Evolutionary conservation across 2,888 invertebrate genomes (phyloP), one percentile per base, ranked within the genome.

Genomic region (Idaea dimidiata): DNA sequence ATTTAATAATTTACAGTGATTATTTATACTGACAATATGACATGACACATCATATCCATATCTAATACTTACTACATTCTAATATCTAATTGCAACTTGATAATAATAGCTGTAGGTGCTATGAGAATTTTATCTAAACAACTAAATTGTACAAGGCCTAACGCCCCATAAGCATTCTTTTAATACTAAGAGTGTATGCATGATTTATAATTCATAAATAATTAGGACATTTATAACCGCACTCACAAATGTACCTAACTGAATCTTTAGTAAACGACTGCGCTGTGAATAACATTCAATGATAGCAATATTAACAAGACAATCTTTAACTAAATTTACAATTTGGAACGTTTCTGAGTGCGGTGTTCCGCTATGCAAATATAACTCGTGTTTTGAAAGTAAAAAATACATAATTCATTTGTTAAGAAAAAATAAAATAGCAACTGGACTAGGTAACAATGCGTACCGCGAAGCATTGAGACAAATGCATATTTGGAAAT

Each of bases 1-100:
- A 92, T 92, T 92, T 92, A 92, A 91, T 92, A 92, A 92, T 92
- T 91, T 92, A 92, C 92, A 92, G 86, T 90, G 92, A 91, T 89
- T 90, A 91, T 91, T 91, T 91, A 91, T 91, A 91, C 83, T 88
- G 90, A 91, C 89, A 91, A 67, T 72, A 64, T 91, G 91, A 91
- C 88, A 87, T 88, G 90, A 89, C 86, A 89, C 87, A 86, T 91
- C 89, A 89, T 91, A 88, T 86, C 86, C 83, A 85, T 89, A 88
- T 86, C 90, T 91, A 91, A 87, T 43, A 43, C 43, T 61, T 74
- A 73, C 91, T 91, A 91, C 89, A 73, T 68, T 78, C 91, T 91
- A 91, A 81, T 81, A 82, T 82, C 90, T 91, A 91, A 89, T 87
- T 88, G 87, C 87, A 90, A 90, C 84, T 88, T 88, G 88, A 87